Base-by-base conservation (phyloP, 2,797 vertebrate species). In the Geotrypetes seraphini region DNA sequence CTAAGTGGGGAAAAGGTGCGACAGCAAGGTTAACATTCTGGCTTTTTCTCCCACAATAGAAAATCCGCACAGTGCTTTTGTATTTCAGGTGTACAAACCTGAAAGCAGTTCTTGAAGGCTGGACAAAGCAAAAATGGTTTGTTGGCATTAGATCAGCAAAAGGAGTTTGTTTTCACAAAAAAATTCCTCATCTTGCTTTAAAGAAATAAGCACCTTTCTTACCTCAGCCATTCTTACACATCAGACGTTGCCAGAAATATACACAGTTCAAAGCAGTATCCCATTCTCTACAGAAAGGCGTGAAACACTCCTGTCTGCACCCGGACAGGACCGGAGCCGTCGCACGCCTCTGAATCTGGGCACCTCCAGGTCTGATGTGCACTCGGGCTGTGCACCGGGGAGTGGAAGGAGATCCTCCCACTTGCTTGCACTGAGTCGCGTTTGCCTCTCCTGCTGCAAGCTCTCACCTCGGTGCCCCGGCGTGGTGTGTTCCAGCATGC, bases 141-240 rank as follows among this genome's bases (percentile, higher is more conserved):
- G 22, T 23, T 23, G 8, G 8, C 15, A 50, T 55, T 62, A 52
- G 6, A 15, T 4, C 3, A 8, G 22, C 23, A 23, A 8, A 8
- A 7, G n/a, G n/a, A n/a, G n/a, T n/a, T n/a, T n/a, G 24, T 26
- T 7, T 7, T 26, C 7, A 8, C 29, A 24, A 7, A 9, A 19
- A 24, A 23, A 5, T 12, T 2, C n/a, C n/a, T n/a, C n/a, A n/a
- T n/a, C n/a, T n/a, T n/a, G n/a, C n/a, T n/a, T n/a, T n/a, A n/a
- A n/a, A n/a, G n/a, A n/a, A n/a, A n/a, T n/a, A n/a, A n/a, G 50
- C 71, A 68, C 60, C 75, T 73, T 63, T 68, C 89, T 90, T 87
- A 94, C 90, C 87, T 91, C 88, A 58, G 89, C 85, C 90, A 91
- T 94, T 73, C 75, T 85, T 81, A 79, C 76, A 63, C 83, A 69